Percentiles rank a stretch among this genome's conserved stretches.
phyloP scores from a whole-genome alignment of 2,797 vertebrate species.

The Platalea minor region DNA sequence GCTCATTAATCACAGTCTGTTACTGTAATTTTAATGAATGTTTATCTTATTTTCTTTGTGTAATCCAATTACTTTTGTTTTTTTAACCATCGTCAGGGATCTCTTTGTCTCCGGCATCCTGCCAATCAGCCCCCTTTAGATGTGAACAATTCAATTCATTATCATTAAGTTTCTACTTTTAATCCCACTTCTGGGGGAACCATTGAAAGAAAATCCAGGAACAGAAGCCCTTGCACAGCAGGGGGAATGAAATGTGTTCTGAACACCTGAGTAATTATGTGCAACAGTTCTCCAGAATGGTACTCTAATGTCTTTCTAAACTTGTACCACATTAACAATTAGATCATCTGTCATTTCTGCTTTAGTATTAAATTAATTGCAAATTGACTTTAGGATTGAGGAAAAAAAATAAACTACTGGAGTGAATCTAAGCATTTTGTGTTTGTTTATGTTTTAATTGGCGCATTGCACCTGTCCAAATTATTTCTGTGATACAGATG shows the following conservation, averaged over 20 bases:
- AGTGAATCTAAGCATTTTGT: neutral
- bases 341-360: conserved; percentile 53
- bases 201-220: conserved; percentile 62
- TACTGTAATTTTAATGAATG: conserved; percentile 78
- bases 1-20: conserved; percentile 77
- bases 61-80: conserved; percentile 79
- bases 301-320: conserved; percentile 64
- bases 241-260: conserved; percentile 46
- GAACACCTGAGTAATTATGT: conserved; percentile 70
- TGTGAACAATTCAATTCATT: conserved; percentile 81
- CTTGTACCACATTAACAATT: conserved; percentile 60
- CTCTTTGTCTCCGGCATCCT: conserved; percentile 68
- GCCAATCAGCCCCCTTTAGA: conserved; percentile 73
- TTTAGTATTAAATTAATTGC: conserved; percentile 44
- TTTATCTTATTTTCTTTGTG: conserved; percentile 80
- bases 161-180: conserved; percentile 74
- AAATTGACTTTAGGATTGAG: neutral
- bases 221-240: conserved; percentile 44
- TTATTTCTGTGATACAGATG: neutral
- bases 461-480: neutral
- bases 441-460: conserved; percentile 26
- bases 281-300: conserved; percentile 40
- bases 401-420: neutral
- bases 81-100: conserved; percentile 67
- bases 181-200: conserved; percentile 69